Evolutionary conservation across 2,113 vertebrate genomes (phyloP).

Genomic region (Brachyistius frenatus): DNA sequence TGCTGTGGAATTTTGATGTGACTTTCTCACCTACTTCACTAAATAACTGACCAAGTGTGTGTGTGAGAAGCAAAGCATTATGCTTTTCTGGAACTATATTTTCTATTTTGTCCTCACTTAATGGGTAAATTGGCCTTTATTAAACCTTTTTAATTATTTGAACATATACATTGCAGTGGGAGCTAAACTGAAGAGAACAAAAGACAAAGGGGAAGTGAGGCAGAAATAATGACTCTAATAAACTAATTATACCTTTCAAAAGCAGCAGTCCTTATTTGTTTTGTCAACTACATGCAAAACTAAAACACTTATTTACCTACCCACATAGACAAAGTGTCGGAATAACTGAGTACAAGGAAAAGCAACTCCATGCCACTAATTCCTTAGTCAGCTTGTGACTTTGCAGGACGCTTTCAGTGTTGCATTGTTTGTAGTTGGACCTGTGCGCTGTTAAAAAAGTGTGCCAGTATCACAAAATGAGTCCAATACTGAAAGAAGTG

Average conservation of each 20-base stretch:
- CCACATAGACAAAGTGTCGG: constrained; percentile 31
- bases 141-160: constrained; percentile 2
- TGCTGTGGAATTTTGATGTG: not conserved
- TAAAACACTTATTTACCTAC: constrained; percentile 36
- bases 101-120: constrained; percentile 4
- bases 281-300: not conserved
- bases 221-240: constrained; percentile 14
- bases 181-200: not conserved
- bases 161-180: not conserved
- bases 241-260: constrained; percentile 3
- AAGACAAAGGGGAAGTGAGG: not conserved
- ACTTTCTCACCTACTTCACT: not conserved
- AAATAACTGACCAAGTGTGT: not conserved
- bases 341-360: constrained; percentile 50
- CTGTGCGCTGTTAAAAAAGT: not conserved
- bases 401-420: not conserved
- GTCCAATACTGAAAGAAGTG: not conserved
- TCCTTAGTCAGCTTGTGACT: constrained; percentile 27
- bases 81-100: not conserved
- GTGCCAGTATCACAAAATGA: not conserved
- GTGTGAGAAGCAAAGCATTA: not conserved
- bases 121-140: constrained; percentile 1
- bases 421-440: constrained; percentile 19
- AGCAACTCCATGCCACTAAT: constrained; percentile 19
- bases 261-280: constrained; percentile 14